Evolutionary conservation across 1,140 invertebrate species (phyloP).

Genomic region (Elymnias hypermnestra): DNA sequence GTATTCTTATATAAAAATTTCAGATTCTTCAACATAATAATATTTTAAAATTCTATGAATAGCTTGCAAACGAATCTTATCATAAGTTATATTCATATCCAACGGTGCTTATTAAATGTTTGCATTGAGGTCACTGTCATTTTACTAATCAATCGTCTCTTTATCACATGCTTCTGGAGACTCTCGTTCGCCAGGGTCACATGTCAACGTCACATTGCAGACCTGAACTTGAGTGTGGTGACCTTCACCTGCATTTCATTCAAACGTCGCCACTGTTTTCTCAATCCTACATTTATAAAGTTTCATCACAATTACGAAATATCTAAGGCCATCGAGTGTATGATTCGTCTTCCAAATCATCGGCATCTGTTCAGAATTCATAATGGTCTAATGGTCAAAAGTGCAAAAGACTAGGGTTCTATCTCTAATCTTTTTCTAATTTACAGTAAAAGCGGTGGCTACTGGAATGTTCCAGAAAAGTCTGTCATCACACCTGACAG

Average conservation of each 20-base stretch:
- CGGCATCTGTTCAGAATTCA: not conserved
- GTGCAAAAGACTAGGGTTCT: too few relatives aligned
- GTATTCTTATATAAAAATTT: too few relatives aligned
- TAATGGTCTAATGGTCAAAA: too few relatives aligned
- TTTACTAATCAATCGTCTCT: slow-evolving; percentile 35
- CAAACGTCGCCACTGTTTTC: slow-evolving; percentile 11
- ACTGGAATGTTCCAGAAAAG: too few relatives aligned
- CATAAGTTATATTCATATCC: too few relatives aligned
- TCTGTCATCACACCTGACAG: too few relatives aligned
- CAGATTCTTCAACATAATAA: too few relatives aligned
- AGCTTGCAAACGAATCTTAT: too few relatives aligned
- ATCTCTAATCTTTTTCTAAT: too few relatives aligned
- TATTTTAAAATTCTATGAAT: too few relatives aligned
- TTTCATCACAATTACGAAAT: slow-evolving; percentile 18
- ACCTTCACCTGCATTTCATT: slow-evolving; percentile 26
- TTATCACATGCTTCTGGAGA: slow-evolving; percentile 29
- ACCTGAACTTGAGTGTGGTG: slow-evolving; percentile 32
- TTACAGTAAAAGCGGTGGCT: too few relatives aligned
- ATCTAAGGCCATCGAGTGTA: not conserved
- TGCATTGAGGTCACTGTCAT: slow-evolving; percentile 41
- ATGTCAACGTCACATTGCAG: slow-evolving; percentile 18
- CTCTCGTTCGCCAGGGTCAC: slow-evolving; percentile 1
- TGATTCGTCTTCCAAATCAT: slow-evolving; percentile 3
- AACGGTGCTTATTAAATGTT: not conserved
- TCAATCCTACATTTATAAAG: slow-evolving; percentile 2